Evolutionary conservation across 2,113 vertebrate species (phyloP).

Genomic region (Paradoxurus hermaphroditus): DNA sequence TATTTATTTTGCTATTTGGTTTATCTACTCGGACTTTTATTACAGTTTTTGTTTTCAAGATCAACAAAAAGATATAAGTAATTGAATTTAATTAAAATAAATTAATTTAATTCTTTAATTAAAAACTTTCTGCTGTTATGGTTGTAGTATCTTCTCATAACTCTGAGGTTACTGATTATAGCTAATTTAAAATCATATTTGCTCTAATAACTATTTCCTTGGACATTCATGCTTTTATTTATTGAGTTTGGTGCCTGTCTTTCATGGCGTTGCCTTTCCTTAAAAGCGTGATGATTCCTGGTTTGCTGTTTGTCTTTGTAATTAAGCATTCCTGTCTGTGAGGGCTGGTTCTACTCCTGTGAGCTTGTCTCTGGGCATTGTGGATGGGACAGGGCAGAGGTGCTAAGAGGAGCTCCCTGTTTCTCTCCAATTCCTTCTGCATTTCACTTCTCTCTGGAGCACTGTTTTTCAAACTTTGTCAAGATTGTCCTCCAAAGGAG

Average conservation of each 20-base stretch:
- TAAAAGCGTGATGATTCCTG: neutral
- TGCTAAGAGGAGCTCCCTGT: neutral
- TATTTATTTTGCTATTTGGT: conserved; percentile 21
- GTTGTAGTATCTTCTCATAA: neutral
- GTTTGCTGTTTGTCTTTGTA: neutral
- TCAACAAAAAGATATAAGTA: neutral
- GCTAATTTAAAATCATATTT: neutral
- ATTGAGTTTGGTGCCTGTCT: neutral
- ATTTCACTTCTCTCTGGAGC: neutral
- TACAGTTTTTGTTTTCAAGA: neutral
- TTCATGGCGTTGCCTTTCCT: neutral
- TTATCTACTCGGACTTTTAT: neutral
- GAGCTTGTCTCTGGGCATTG: neutral
- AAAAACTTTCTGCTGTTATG: neutral
- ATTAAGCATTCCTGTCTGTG: neutral
- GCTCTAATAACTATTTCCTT: neutral
- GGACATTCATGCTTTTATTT: neutral
- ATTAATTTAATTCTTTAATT: neutral
- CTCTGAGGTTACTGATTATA: neutral
- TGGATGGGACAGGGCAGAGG: neutral
- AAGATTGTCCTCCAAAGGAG: neutral
- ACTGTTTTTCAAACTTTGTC: neutral
- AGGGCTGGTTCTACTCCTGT: neutral
- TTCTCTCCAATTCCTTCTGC: too few relatives aligned
- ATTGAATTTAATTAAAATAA: too few relatives aligned